phyloP scores from a whole-genome alignment of 2,888 invertebrate genomes.

The Frankliniella fusca region DNA sequence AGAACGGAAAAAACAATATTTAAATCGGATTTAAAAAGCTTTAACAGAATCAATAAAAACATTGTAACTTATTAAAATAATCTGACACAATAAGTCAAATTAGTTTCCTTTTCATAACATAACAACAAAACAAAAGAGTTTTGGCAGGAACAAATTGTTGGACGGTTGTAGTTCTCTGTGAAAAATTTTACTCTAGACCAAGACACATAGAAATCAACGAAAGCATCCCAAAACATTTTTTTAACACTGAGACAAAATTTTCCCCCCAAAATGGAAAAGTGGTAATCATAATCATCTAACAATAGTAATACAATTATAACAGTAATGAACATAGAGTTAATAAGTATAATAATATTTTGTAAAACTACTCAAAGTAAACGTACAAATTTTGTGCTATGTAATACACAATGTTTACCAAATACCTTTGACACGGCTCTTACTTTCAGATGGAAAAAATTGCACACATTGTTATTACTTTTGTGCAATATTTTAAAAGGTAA shows the following conservation, averaged over 20 bases:
- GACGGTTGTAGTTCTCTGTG: no score
- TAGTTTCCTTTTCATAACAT: no score
- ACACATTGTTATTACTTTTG: no score
- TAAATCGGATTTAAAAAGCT: no score
- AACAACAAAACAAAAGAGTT: no score
- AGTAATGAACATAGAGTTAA: background rate
- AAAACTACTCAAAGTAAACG: background rate
- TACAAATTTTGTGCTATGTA: background rate
- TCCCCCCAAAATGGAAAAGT: background rate
- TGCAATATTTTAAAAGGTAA: no score
- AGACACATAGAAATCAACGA: background rate
- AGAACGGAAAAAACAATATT: no score
- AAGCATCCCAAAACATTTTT: background rate
- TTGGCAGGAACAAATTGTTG: no score
- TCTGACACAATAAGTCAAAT: no score
- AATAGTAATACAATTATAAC: background rate
- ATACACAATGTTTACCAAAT: background rate
- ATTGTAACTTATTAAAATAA: no score
- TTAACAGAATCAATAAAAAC: no score
- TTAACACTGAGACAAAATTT: background rate
- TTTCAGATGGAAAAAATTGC: background rate
- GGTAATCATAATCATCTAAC: background rate
- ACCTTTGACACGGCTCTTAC: background rate
- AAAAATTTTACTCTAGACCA: no score
- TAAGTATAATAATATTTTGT: background rate